These are phyloP conservation scores for Onychostruthus taczanowskii DNA, from an alignment of 2,113 vertebrate genomes.

Conservation along the genomic window DNA sequence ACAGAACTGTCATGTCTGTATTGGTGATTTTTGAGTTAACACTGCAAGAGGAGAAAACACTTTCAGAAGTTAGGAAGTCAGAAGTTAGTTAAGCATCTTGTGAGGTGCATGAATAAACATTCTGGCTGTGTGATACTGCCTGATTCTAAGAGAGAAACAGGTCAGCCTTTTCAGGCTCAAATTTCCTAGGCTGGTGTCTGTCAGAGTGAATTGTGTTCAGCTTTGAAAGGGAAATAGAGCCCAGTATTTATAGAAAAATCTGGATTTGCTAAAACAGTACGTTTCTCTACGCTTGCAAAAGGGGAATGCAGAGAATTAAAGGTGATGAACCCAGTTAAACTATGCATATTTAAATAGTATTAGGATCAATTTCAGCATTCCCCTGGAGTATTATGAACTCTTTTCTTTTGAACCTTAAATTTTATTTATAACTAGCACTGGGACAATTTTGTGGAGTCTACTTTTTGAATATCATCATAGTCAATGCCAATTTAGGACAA, in stretches of 20 bases:
- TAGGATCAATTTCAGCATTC: not conserved
- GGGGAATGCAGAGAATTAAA: not conserved
- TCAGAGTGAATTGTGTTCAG: not conserved
- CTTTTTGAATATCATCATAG: conserved; percentile 40
- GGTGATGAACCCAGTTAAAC: not conserved
- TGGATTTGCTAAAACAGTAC: not conserved
- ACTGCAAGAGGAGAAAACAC: fast-evolving
- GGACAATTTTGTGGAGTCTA: not conserved
- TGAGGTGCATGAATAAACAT: not conserved
- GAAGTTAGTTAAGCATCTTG: not conserved
- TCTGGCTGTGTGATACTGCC: not conserved
- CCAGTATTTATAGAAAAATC: not conserved
- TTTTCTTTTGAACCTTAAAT: not conserved
- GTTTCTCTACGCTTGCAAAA: not conserved
- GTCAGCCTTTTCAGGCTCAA: not conserved
- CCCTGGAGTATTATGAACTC: not conserved
- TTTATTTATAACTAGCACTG: not conserved
- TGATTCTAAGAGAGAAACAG: not conserved
- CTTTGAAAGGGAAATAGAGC: not conserved
- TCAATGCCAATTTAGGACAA: conserved; percentile 32
- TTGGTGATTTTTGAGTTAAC: not conserved
- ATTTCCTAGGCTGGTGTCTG: not conserved
- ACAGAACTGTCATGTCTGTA: not conserved
- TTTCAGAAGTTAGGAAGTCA: not conserved
- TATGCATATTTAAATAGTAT: not conserved